phyloP scores from a whole-genome alignment of 2,113 vertebrate genomes.

The Mirounga angustirostris region DNA sequence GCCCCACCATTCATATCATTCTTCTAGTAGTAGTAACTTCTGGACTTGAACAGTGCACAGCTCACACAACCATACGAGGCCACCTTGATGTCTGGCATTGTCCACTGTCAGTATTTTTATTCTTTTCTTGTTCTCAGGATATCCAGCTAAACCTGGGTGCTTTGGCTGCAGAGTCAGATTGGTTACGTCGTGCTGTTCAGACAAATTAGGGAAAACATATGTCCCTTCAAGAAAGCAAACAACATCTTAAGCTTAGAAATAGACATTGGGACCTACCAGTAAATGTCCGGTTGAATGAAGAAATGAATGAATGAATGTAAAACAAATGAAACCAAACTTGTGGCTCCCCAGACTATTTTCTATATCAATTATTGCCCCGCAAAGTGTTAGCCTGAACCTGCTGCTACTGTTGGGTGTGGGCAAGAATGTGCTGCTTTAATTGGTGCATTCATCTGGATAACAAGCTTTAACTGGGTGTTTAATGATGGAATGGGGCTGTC shows the following conservation, averaged over 20 bases:
- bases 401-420: not conserved
- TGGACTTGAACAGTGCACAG: not conserved
- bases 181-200: not conserved
- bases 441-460: constrained; percentile 56
- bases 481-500: constrained; percentile 44
- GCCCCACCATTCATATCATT: not conserved
- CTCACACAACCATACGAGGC: fast-evolving
- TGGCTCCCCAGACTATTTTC: not conserved
- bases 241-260: not conserved
- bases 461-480: not conserved
- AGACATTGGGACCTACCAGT: not conserved
- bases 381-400: not conserved
- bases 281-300: not conserved
- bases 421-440: not conserved
- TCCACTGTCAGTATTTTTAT: not conserved
- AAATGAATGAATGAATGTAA: not conserved
- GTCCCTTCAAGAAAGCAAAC: constrained; percentile 8
- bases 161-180: not conserved
- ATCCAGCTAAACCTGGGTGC: not conserved
- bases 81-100: not conserved
- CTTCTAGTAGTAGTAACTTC: not conserved
- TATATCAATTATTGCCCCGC: not conserved
- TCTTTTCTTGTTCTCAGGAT: not conserved
- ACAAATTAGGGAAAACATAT: not conserved
- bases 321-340: not conserved